Percentiles rank a stretch among this genome's conserved stretches.
These are phyloP conservation scores for Lipotes vexillifer DNA, from an alignment of 2,113 vertebrate genomes.

Conservation along the genomic window DNA sequence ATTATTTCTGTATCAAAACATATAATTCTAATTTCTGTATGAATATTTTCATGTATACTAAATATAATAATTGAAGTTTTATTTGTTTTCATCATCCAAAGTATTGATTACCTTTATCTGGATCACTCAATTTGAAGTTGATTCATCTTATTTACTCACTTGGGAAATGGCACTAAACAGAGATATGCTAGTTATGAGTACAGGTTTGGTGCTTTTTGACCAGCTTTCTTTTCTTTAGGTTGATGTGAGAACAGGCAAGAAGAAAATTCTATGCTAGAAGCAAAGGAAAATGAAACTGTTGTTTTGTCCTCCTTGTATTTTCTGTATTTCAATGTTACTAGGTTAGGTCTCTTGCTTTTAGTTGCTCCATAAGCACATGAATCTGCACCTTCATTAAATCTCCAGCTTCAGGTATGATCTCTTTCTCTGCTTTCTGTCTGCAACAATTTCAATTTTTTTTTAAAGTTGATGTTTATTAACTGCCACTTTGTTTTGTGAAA, in stretches of 20 bases:
- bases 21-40: neutral
- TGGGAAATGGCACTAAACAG: neutral
- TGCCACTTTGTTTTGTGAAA: neutral
- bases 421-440: neutral
- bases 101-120: neutral
- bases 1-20: neutral
- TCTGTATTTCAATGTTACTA: neutral
- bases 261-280: neutral
- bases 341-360: neutral
- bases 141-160: neutral
- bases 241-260: neutral
- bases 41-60: neutral
- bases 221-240: neutral
- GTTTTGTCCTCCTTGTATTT: neutral
- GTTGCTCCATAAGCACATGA: neutral
- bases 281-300: accelerated
- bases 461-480: neutral
- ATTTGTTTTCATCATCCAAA: neutral
- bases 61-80: neutral
- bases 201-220: neutral
- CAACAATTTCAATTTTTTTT: neutral
- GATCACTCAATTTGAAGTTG: neutral
- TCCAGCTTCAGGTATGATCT: neutral
- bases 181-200: neutral
- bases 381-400: neutral